A percentile compares a stretch with the other conserved stretches of the same genome.
Conservation (phyloP, 1,140 invertebrate genomes). For the Bombyx mori region ASM3026992v2 NC_085119.1:12189501-12190000, state of each 20-base stretch:
- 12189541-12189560: too few relatives aligned
- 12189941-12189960: slow-evolving; percentile 76
- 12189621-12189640: too few relatives aligned
- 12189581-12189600: too few relatives aligned
- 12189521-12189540: too few relatives aligned
- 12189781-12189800: slow-evolving; percentile 77
- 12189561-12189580: too few relatives aligned
- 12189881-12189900: slow-evolving; percentile 77
- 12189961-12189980: slow-evolving; percentile 78
- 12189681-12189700: slow-evolving; percentile 1
- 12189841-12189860: slow-evolving; percentile 80
- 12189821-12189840: slow-evolving; percentile 75
- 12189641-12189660: too few relatives aligned
- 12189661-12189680: too few relatives aligned
- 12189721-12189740: slow-evolving; percentile 79
- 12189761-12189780: slow-evolving; percentile 76
- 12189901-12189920: slow-evolving; percentile 76
- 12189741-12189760: slow-evolving; percentile 74
- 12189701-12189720: slow-evolving; percentile 69
- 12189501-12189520: too few relatives aligned
- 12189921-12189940: slow-evolving; percentile 78
- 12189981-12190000: slow-evolving; percentile 44
- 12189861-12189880: slow-evolving; percentile 80
- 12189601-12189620: too few relatives aligned
- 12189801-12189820: slow-evolving; percentile 80